Conservation (phyloP, 2,888 invertebrate species). For the Eutolmus rufibarbis region DNA sequence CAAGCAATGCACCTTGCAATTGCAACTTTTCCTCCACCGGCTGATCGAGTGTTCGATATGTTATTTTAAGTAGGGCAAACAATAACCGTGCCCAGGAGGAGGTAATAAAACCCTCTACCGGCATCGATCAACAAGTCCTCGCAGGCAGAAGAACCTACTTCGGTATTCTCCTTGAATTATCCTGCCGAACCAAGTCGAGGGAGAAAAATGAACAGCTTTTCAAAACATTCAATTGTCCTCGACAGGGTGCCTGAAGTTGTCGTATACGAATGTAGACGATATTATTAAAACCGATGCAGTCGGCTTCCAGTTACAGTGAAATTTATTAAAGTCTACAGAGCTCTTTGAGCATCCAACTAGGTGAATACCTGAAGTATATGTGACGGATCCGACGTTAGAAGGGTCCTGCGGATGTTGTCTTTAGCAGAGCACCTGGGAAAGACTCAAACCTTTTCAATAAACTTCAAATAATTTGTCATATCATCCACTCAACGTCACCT, state of each 20-base stretch:
- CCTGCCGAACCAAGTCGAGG: neutral
- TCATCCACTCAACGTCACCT: neutral
- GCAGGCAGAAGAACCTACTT: neutral
- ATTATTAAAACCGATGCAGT: neutral
- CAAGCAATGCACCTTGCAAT: neutral
- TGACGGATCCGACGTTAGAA: neutral
- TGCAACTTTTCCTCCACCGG: neutral
- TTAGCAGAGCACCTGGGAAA: neutral
- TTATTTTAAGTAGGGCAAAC: neutral
- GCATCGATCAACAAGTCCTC: neutral
- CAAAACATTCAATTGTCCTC: conserved; percentile 1
- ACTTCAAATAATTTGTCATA: neutral
- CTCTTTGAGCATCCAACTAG: neutral
- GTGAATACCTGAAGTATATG: neutral
- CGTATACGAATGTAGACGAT: neutral
- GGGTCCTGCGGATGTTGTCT: neutral
- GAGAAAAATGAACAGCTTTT: conserved; percentile 6
- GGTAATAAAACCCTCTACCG: neutral
- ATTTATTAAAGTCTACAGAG: neutral
- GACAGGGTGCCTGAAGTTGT: neutral
- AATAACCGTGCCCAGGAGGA: neutral
- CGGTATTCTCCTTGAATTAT: neutral
- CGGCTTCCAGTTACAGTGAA: neutral
- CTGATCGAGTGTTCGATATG: neutral
- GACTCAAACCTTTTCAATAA: neutral